phyloP scores from a whole-genome alignment of 2,113 vertebrate species.

The Phrynosoma platyrhinos region DNA sequence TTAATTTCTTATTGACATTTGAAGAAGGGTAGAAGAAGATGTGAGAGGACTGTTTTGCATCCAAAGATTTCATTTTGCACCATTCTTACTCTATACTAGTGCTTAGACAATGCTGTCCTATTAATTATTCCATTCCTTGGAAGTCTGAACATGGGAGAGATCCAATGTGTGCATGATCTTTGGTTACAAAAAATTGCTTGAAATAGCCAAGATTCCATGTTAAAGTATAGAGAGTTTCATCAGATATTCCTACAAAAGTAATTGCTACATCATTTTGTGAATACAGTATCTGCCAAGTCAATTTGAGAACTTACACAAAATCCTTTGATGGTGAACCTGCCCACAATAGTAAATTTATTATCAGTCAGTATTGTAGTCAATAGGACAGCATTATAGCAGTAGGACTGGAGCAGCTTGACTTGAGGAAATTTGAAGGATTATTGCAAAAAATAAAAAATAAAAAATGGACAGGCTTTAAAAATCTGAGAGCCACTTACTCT shows the following conservation, averaged over 20 bases:
- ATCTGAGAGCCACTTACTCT: neutral
- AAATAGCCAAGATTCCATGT: constrained; percentile 25
- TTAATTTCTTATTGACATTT: neutral
- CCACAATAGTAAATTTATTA: neutral
- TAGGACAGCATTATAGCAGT: neutral
- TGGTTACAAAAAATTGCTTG: constrained; percentile 20
- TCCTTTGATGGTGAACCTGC: neutral
- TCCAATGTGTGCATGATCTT: neutral
- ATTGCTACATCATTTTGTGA: constrained; percentile 9
- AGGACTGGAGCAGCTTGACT: neutral
- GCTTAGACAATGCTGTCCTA: neutral
- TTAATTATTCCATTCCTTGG: neutral
- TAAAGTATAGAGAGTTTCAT: constrained; percentile 4
- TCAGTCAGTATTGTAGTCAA: too few relatives aligned
- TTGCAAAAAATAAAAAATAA: too few relatives aligned
- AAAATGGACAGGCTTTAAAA: neutral
- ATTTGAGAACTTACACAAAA: constrained; percentile 1
- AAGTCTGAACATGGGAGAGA: neutral
- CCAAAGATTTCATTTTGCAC: neutral
- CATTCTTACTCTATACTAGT: neutral
- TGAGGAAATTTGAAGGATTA: too few relatives aligned
- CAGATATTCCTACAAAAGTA: constrained; percentile 28
- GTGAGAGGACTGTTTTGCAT: neutral
- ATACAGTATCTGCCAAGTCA: neutral
- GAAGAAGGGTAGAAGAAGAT: neutral